phyloP scores from a whole-genome alignment of 2,113 vertebrate species.

The Sylvia atricapilla region DNA sequence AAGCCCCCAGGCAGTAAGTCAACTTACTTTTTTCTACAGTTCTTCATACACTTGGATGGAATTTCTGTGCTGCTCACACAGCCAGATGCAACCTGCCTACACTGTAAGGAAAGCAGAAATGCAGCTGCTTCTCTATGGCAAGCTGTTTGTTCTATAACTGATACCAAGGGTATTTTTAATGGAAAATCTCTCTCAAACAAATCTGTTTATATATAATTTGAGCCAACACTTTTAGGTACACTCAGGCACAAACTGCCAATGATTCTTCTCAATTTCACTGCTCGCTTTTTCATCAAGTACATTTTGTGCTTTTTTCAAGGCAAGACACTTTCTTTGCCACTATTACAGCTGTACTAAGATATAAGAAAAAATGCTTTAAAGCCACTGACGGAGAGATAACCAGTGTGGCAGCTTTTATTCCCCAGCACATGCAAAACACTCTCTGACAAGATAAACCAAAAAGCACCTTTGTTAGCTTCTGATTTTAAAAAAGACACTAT shows the following conservation, averaged over 20 bases:
- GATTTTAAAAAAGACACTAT: background rate
- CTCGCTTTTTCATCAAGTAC: background rate
- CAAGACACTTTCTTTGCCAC: background rate
- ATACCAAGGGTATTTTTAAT: background rate
- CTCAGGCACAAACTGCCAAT: background rate
- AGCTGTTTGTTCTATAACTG: background rate
- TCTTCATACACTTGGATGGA: background rate
- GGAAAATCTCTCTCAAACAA: background rate
- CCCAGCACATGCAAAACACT: background rate
- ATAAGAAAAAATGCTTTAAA: background rate
- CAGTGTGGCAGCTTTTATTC: background rate
- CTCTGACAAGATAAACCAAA: background rate
- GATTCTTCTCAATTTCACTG: background rate
- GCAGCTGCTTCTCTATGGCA: background rate
- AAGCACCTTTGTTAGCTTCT: background rate
- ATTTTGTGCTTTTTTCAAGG: background rate
- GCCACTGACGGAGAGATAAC: background rate
- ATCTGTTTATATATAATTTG: background rate
- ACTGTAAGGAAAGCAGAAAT: background rate
- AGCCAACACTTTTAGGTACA: background rate
- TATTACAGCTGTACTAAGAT: background rate
- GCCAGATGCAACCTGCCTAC: background rate
- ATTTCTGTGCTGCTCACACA: background rate
- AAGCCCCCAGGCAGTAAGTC: background rate
- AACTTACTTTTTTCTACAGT: background rate